Percentiles rank a stretch among this genome's conserved stretches.
phyloP scores from a whole-genome alignment of 2,797 vertebrate genomes.

The Echiichthys vipera region DNA sequence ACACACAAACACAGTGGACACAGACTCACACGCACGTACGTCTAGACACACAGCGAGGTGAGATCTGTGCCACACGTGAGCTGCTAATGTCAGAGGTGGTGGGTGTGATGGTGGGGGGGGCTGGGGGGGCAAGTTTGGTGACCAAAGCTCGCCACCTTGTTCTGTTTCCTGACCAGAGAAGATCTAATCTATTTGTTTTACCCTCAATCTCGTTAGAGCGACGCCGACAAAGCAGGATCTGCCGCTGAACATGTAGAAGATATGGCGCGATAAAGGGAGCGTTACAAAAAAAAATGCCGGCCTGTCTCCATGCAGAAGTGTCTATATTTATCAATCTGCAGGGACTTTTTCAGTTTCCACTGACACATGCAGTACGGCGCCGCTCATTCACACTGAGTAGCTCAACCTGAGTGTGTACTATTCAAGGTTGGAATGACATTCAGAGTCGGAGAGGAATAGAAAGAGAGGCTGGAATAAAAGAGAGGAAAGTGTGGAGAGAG shows the following conservation, averaged over 20 bases:
- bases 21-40: slow-evolving; percentile 36
- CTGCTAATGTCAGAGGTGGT: slow-evolving; percentile 20
- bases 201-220: slow-evolving; percentile 66
- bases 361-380: slow-evolving; percentile 59
- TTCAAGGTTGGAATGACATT: slow-evolving; percentile 71
- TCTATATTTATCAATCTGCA: slow-evolving; percentile 68
- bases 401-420: slow-evolving; percentile 53
- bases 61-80: slow-evolving; percentile 26
- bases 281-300: slow-evolving; percentile 33
- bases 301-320: slow-evolving; percentile 75
- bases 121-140: slow-evolving; percentile 50
- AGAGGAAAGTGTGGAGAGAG: slow-evolving; percentile 13
- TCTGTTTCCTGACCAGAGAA: slow-evolving; percentile 20
- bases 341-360: slow-evolving; percentile 53
- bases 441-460: slow-evolving; percentile 32
- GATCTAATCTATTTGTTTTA: slow-evolving; percentile 46
- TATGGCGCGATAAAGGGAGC: slow-evolving; percentile 50
- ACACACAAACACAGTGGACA: slow-evolving; percentile 27
- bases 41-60: slow-evolving; percentile 31
- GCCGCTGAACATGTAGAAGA: slow-evolving; percentile 49
- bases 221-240: slow-evolving; percentile 64
- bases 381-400: slow-evolving; percentile 58
- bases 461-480: slow-evolving; percentile 7
- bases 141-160: slow-evolving; percentile 46
- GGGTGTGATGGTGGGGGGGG: slow-evolving; percentile 46